These are phyloP conservation scores for Centroberyx gerrardi DNA, from an alignment of 2,797 vertebrate species.

Conservation along the genomic window DNA sequence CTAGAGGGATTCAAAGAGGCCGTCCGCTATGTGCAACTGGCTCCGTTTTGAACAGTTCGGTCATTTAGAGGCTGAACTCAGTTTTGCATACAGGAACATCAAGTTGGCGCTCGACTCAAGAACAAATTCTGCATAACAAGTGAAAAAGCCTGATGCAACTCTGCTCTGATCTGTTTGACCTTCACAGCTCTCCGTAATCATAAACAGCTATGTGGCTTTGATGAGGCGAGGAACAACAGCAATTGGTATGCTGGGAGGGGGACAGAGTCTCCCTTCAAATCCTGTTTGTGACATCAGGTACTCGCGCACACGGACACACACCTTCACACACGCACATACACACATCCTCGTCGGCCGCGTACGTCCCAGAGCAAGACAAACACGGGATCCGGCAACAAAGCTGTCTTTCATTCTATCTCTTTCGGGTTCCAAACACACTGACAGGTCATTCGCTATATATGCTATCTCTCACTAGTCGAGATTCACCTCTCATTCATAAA, in stretches of 20 bases:
- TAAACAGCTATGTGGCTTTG: conserved; percentile 50
- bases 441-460: conserved; percentile 25
- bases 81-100: too few species aligned
- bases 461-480: background rate
- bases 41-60: too few species aligned
- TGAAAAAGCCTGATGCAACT: conserved; percentile 54
- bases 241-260: conserved; percentile 41
- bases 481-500: conserved; percentile 48
- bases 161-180: conserved; percentile 55
- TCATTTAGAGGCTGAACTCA: too few species aligned
- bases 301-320: conserved; percentile 10
- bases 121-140: conserved; percentile 55
- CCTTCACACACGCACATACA: conserved; percentile 3
- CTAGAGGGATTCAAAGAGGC: too few species aligned
- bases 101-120: background rate
- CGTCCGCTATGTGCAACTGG: too few species aligned
- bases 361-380: conserved; percentile 14
- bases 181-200: conserved; percentile 49
- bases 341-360: background rate
- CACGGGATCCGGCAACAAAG: conserved; percentile 30
- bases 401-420: conserved; percentile 44
- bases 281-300: conserved; percentile 31
- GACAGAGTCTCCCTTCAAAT: conserved; percentile 45
- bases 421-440: conserved; percentile 18
- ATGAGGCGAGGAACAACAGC: conserved; percentile 43